A percentile compares a stretch with the other conserved stretches of the same genome.
Evolutionary conservation across 2,113 vertebrate species (phyloP).

Genomic region (Oncorhynchus gorbuscha): DNA sequence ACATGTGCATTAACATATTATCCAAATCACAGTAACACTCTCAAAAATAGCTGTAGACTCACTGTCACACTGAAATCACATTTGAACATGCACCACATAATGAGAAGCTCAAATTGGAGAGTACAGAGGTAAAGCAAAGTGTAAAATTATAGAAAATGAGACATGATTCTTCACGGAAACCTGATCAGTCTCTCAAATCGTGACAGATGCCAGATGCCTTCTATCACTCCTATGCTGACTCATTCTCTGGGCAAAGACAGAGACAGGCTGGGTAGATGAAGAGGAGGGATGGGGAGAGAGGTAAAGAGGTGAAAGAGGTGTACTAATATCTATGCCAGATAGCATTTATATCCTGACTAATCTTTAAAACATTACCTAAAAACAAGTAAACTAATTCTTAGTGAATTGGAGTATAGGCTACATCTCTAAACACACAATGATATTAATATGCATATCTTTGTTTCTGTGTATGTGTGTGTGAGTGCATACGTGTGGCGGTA

Average conservation of each 20-base stretch:
- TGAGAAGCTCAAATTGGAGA: background rate
- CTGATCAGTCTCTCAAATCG: conserved; percentile 46
- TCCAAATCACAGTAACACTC: conserved; percentile 31
- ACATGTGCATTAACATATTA: background rate
- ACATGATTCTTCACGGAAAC: conserved; percentile 43
- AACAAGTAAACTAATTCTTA: background rate
- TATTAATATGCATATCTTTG: conserved; percentile 17
- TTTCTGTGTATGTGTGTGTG: background rate
- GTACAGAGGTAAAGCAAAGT: background rate
- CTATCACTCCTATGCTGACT: conserved; percentile 47
- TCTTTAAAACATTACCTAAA: background rate
- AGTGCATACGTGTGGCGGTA: background rate
- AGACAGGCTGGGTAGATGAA: conserved; percentile 35
- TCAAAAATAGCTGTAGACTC: background rate
- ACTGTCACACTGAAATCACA: background rate
- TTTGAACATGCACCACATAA: background rate
- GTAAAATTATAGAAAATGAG: conserved; percentile 26
- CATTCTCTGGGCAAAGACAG: conserved; percentile 44
- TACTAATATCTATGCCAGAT: conserved; percentile 36
- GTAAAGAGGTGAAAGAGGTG: conserved; percentile 26
- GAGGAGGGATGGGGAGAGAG: conserved; percentile 15
- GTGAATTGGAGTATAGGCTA: conserved; percentile 24
- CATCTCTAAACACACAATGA: background rate
- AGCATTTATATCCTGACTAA: conserved; percentile 47
- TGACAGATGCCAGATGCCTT: conserved; percentile 54